Base-by-base conservation (phyloP, 2,888 invertebrate species). In the Dynastes hyllus region DNA sequence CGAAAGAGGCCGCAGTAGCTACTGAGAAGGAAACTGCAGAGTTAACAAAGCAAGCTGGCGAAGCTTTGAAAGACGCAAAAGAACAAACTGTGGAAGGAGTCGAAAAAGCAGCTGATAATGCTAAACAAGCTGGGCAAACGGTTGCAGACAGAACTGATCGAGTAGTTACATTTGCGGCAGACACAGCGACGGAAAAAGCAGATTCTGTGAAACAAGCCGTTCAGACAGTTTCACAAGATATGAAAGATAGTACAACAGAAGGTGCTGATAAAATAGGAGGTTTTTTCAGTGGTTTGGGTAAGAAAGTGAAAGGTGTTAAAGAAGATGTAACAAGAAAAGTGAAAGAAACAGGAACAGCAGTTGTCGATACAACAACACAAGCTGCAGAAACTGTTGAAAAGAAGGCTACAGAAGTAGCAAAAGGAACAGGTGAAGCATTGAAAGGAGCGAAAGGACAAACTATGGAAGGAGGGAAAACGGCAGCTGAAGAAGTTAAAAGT, bases 261-360 rank as follows among this genome's bases (percentile, higher is more conserved):
- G 65, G 71, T 73, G 77, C 69, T 53, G 78, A 77, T 53, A 79
- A 13, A 16, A 32, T 66, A 50, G 50, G 22, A 22, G 63, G 37
- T 8, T 40, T 50, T 53, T 29, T 78, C 45, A 77, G 77, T 13
- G 58, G 58, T 51, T 16, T 79, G 3, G 77, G 67, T 13, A 61
- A 63, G 16, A 77, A 78, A 58, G n/a, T 66, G 73, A 81, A 61
- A 78, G 80, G 84, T 4, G 81, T 80, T 51, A 76, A 80, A 78
- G 78, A 79, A 37, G 76, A 79, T 16, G 40, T 40, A 6, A 37
- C 66, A 11, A 1, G 16, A 5, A 40, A 66, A 66, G 13, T 66
- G 40, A 40, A 66, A 16, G 66, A 40, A 32, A n/a, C 40, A 3
- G 40, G 40, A 11, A 13, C n/a, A 37, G 37, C 40, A n/a, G 40